A percentile compares a stretch with the other conserved stretches of the same genome.
Evolutionary conservation across 53 echinoderm and acorn worm genomes (phyloP).

Genomic region (Echinometra lucunter): DNA sequence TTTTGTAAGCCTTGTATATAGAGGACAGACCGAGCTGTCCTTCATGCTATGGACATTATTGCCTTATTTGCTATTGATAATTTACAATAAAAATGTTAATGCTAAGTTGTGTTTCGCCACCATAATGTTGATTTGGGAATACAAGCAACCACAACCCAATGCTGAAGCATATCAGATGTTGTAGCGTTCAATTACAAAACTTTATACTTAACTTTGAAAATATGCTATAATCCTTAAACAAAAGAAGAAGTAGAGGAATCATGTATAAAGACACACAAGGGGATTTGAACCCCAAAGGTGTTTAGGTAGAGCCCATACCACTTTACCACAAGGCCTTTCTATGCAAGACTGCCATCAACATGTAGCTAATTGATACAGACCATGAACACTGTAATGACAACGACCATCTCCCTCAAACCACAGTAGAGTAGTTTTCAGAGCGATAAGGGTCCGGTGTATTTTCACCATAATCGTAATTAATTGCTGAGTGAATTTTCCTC

Average conservation of each 20-base stretch:
- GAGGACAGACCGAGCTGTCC: no score
- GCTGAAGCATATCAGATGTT: no score
- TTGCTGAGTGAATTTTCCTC: constrained; percentile 63
- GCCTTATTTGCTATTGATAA: no score
- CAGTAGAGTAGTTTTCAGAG: constrained; percentile 13
- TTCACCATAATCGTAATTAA: constrained; percentile 58
- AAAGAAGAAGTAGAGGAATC: background rate
- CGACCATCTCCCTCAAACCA: background rate
- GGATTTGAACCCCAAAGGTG: background rate
- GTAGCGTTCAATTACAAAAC: no score
- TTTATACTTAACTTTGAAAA: no score
- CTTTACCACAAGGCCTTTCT: background rate
- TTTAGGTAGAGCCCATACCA: background rate
- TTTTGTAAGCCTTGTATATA: background rate
- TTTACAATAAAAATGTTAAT: background rate
- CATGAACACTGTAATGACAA: background rate
- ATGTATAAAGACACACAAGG: background rate
- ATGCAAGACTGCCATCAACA: background rate
- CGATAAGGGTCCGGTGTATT: constrained; percentile 53
- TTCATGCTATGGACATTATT: no score
- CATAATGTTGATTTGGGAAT: no score
- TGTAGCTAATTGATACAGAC: constrained; percentile 33
- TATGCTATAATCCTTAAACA: background rate
- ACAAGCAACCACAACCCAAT: no score
- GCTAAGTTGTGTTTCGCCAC: background rate